A percentile compares a stretch with the other conserved stretches of the same genome.
Evolutionary conservation across 2,797 vertebrate species (phyloP).

Genomic region (Fringilla coelebs): DNA sequence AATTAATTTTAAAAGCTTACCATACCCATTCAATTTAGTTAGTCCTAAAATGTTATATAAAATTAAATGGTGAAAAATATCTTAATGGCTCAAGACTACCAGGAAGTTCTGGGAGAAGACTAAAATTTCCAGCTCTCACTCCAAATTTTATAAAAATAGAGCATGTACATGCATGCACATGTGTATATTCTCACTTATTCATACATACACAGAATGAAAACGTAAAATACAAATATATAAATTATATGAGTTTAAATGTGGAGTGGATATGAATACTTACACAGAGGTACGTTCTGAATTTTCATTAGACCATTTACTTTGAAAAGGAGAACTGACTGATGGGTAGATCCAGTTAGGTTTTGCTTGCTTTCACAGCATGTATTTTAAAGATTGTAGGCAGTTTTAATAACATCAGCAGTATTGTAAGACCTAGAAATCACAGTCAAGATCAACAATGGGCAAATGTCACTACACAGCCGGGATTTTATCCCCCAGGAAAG

Average conservation of each 20-base stretch:
- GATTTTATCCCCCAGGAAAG: not conserved
- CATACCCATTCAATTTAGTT: conserved; percentile 16
- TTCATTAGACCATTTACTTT: not conserved
- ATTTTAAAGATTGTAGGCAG: not conserved
- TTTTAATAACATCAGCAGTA: not conserved
- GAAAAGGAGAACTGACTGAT: not conserved
- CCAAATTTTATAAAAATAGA: not conserved
- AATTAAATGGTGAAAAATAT: conserved; percentile 35
- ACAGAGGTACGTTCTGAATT: not conserved
- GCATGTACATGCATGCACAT: too few relatives aligned
- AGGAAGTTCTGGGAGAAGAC: not conserved
- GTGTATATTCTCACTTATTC: not conserved
- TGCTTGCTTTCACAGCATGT: not conserved
- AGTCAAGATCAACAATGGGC: not conserved
- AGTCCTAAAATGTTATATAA: conserved; percentile 31
- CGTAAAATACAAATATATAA: not conserved
- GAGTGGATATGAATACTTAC: not conserved
- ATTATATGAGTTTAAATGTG: not conserved
- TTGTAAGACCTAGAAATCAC: not conserved
- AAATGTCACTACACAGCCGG: not conserved
- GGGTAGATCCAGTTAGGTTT: not conserved
- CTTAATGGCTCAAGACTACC: not conserved
- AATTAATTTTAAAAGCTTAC: conserved; percentile 39
- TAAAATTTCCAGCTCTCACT: not conserved
- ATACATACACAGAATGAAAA: not conserved